Conservation (phyloP, 2,888 invertebrate species). For the Autographa gamma region DNA sequence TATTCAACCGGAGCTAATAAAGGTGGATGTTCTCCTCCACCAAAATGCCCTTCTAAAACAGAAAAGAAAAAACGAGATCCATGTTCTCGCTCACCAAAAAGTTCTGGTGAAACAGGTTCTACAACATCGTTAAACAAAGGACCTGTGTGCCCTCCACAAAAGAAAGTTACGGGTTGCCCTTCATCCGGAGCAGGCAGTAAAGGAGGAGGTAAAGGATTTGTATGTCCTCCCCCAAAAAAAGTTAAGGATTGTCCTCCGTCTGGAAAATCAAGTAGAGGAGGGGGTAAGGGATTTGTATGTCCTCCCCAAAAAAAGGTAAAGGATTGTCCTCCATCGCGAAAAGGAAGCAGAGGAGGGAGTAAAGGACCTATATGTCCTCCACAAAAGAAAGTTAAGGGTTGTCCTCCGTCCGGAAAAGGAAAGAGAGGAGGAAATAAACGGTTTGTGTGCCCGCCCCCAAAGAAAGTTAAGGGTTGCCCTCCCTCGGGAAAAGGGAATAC, state of each 20-base stretch:
- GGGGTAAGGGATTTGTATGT: background rate
- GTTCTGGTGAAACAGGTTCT: no score
- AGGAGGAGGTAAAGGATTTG: background rate
- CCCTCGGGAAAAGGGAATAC: background rate
- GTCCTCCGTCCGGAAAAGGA: background rate
- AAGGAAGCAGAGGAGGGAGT: background rate
- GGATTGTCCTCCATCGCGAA: background rate
- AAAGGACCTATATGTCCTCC: background rate
- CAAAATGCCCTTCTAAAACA: slow-evolving; percentile 3
- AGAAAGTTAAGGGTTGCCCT: background rate
- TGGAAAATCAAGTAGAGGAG: background rate
- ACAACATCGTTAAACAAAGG: background rate
- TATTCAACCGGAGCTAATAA: no score
- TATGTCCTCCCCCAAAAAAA: background rate
- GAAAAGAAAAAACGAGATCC: background rate
- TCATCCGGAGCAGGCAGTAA: background rate
- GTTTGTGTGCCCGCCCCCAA: background rate
- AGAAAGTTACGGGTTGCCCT: background rate
- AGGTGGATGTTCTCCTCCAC: background rate
- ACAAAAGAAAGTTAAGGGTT: background rate
- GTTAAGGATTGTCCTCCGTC: background rate
- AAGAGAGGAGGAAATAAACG: background rate
- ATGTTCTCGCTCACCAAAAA: no score
- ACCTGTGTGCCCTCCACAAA: background rate
- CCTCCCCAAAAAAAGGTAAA: background rate